Conservation (phyloP, 2,113 vertebrate genomes). For the Hemichromis elongatus region DNA sequence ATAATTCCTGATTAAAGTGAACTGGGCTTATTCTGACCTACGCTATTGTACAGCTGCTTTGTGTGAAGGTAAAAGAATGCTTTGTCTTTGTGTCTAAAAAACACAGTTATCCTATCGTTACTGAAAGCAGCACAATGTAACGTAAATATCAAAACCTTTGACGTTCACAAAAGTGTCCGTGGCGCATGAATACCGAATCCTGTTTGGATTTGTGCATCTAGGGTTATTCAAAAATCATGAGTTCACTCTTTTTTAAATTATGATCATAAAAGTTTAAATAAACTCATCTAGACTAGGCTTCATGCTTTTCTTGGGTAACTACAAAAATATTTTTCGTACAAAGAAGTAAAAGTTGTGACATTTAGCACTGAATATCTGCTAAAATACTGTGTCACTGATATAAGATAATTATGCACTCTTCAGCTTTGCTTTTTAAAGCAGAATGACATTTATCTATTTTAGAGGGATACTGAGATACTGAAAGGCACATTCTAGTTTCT, state of each 20-base stretch:
- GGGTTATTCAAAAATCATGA: no score
- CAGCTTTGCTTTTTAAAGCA: background rate
- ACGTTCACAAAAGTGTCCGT: no score
- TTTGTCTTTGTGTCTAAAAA: background rate
- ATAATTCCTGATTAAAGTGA: background rate
- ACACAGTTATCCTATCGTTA: background rate
- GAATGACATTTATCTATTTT: background rate
- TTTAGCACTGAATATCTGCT: background rate
- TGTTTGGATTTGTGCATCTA: accelerated
- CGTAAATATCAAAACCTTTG: background rate
- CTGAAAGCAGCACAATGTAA: background rate
- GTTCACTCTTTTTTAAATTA: background rate
- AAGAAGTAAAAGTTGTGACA: background rate
- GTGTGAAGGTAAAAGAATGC: background rate
- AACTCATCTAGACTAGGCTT: accelerated
- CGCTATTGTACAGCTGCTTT: background rate
- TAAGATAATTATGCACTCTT: background rate
- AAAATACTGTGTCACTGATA: background rate
- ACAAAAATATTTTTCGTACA: background rate
- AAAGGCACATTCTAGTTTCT: background rate
- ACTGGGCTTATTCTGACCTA: no score
- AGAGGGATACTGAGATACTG: no score
- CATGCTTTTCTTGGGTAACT: no score
- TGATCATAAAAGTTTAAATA: background rate
- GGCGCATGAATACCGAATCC: background rate